These are phyloP conservation scores for Drosophila lacertosa DNA, from an alignment of 1,140 invertebrate species.

Conservation along the genomic window DNA sequence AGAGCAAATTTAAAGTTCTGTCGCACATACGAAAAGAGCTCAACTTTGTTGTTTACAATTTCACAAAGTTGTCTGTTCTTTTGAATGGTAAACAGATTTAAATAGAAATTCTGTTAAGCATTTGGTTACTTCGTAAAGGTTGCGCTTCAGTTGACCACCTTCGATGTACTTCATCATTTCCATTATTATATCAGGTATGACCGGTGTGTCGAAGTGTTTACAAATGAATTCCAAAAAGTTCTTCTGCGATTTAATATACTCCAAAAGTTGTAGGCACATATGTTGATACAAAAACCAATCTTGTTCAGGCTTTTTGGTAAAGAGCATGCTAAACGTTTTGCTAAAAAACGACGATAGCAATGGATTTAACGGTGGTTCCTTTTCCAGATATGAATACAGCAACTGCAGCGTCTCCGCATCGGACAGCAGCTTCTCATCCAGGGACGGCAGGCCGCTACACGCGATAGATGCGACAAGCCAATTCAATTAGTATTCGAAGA, in stretches of 20 bases:
- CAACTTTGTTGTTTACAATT: neutral
- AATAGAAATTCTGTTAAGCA: too few relatives aligned
- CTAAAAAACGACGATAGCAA: slow-evolving; percentile 97
- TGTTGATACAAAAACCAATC: slow-evolving; percentile 96
- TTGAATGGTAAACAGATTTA: too few relatives aligned
- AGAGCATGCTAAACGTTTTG: slow-evolving; percentile 94
- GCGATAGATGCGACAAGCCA: slow-evolving; percentile 2
- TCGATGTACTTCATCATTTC: slow-evolving; percentile 94
- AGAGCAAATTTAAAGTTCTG: too few relatives aligned
- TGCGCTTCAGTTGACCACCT: slow-evolving; percentile 90
- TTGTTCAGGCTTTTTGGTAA: slow-evolving; percentile 90
- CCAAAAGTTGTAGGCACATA: slow-evolving; percentile 94
- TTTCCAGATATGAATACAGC: slow-evolving; percentile 95
- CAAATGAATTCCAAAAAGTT: slow-evolving; percentile 94
- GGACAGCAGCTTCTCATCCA: slow-evolving; percentile 93
- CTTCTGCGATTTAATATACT: slow-evolving; percentile 93
- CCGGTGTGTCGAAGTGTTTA: slow-evolving; percentile 95
- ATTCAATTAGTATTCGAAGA: neutral
- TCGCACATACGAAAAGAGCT: neutral
- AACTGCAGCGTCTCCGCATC: slow-evolving; percentile 91
- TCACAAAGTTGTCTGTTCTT: neutral
- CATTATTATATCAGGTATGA: slow-evolving; percentile 96
- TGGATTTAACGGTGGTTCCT: slow-evolving; percentile 94
- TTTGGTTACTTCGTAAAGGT: slow-evolving; percentile 91
- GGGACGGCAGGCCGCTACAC: slow-evolving; percentile 89